Evolutionary conservation across 2,797 vertebrate genomes (phyloP).

Genomic region (Parauchenoglanis ngamensis): DNA sequence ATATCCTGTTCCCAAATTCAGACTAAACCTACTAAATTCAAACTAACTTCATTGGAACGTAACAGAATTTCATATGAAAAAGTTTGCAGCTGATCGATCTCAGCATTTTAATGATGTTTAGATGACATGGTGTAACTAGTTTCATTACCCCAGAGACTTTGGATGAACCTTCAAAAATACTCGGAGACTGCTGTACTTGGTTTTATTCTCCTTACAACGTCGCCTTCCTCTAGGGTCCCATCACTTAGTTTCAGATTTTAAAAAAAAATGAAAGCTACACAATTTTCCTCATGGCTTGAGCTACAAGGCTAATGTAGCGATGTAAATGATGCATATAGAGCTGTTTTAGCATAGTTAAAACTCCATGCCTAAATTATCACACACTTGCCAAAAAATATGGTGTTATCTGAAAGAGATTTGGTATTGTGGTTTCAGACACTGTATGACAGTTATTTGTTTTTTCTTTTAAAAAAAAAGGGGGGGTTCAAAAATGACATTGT

Average conservation of each 20-base stretch:
- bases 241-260: slow-evolving; percentile 14
- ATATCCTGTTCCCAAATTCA: slow-evolving; percentile 13
- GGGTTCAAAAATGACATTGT: background rate
- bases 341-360: slow-evolving; percentile 11
- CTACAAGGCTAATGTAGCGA: background rate
- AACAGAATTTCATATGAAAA: slow-evolving; percentile 13
- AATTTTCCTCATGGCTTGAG: background rate
- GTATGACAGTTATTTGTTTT: background rate
- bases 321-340: background rate
- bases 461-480: background rate
- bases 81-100: background rate
- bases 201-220: background rate
- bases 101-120: slow-evolving; percentile 1
- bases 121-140: background rate
- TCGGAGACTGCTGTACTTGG: background rate
- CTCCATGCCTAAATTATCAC: slow-evolving; percentile 8
- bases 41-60: slow-evolving; percentile 35
- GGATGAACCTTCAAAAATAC: background rate
- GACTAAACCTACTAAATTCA: background rate
- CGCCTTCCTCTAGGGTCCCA: background rate
- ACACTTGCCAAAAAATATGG: slow-evolving; percentile 1
- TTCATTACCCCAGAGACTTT: background rate
- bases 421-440: background rate
- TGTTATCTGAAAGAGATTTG: background rate
- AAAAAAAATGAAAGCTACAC: background rate